Conservation (phyloP, 2,888 invertebrate species). For the Gonocerus acuteangulatus region DNA sequence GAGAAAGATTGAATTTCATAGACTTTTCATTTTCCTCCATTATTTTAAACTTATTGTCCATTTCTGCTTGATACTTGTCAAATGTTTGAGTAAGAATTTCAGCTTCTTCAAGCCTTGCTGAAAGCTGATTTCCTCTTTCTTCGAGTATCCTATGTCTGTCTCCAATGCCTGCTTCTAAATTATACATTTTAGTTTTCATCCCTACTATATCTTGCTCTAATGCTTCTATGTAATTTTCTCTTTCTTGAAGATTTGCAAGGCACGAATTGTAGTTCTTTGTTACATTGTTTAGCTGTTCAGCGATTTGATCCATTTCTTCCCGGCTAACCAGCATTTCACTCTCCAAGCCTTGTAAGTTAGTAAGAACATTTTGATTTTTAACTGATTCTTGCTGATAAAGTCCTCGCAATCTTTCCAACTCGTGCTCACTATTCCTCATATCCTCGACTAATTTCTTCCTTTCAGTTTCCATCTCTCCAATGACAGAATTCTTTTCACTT, state of each 20-base stretch:
- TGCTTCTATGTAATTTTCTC: constrained; percentile 64
- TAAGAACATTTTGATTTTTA: constrained; percentile 43
- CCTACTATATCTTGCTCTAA: constrained; percentile 52
- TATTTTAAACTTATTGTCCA: constrained; percentile 57
- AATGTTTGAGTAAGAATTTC: constrained; percentile 54
- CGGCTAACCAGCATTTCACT: constrained; percentile 40
- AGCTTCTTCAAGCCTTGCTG: constrained; percentile 52
- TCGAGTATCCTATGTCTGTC: constrained; percentile 54
- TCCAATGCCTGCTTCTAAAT: constrained; percentile 52
- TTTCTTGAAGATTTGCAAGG: constrained; percentile 61
- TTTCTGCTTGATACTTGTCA: constrained; percentile 54
- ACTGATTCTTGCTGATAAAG: constrained; percentile 34
- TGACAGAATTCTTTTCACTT: constrained; percentile 21
- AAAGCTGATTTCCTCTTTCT: constrained; percentile 55
- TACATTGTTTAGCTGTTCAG: constrained; percentile 28
- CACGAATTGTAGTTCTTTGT: constrained; percentile 29
- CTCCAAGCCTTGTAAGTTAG: constrained; percentile 39
- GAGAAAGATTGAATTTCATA: constrained; percentile 23
- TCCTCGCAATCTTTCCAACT: constrained; percentile 33
- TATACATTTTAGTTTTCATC: constrained; percentile 32
- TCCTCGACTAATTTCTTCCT: constrained; percentile 32
- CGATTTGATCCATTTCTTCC: constrained; percentile 43
- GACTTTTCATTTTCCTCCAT: constrained; percentile 25
- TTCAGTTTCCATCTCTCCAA: constrained; percentile 30
- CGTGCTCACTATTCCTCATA: constrained; percentile 25